Conservation (phyloP, 2,888 invertebrate species). For the Lasioglossum vierecki region DNA sequence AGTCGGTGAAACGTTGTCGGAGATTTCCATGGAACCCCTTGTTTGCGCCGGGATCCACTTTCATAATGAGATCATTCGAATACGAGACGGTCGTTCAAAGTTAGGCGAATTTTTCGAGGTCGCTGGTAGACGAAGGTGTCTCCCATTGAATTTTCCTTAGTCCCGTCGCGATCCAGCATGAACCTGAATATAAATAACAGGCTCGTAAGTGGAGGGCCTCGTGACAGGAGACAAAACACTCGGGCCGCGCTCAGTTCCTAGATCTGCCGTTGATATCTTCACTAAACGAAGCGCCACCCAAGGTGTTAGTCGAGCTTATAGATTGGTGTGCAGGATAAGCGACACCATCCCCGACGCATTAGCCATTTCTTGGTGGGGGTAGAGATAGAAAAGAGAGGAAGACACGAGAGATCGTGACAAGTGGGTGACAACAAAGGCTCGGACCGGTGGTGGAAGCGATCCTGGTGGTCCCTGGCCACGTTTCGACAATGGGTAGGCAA, state of each 20-base stretch:
- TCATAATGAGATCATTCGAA: background rate
- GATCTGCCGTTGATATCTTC: constrained; percentile 77
- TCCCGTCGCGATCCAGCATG: constrained; percentile 50
- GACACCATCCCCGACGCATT: constrained; percentile 75
- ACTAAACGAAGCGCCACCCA: constrained; percentile 81
- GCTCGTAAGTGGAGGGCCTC: constrained; percentile 61
- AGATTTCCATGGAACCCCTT: background rate
- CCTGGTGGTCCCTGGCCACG: constrained; percentile 31
- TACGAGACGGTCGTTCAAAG: background rate
- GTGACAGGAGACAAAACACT: constrained; percentile 77
- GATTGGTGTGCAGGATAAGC: constrained; percentile 79
- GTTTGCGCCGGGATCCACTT: background rate
- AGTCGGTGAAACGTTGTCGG: no score
- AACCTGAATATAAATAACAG: constrained; percentile 74
- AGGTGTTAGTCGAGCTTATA: constrained; percentile 78
- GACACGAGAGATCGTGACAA: constrained; percentile 73
- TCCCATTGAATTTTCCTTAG: constrained; percentile 39
- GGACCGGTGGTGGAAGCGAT: constrained; percentile 7
- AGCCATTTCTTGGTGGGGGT: constrained; percentile 74
- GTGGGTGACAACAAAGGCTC: constrained; percentile 75
- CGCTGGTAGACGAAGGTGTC: background rate
- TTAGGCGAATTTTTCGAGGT: background rate
- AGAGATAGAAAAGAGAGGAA: constrained; percentile 29
- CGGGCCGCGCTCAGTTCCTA: constrained; percentile 68
- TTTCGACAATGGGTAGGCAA: constrained; percentile 1